Evolutionary conservation across 2,797 vertebrate genomes (phyloP).

Genomic region (Gymnothorax javanicus): DNA sequence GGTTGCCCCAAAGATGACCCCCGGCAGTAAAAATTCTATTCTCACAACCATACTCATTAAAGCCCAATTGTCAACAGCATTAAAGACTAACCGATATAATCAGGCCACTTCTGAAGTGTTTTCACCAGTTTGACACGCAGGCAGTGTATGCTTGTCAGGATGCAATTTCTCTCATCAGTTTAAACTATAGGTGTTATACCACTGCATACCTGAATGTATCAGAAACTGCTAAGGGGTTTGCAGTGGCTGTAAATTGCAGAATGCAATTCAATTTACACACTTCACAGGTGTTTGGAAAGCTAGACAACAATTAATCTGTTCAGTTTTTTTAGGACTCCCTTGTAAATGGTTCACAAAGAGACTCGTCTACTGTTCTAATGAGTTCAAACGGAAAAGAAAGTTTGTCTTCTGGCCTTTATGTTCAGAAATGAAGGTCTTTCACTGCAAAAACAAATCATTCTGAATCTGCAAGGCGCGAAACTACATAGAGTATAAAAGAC

Average conservation of each 20-base stretch:
- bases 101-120: background rate
- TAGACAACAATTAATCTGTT: background rate
- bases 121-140: background rate
- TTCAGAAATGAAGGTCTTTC: background rate
- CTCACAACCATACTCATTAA: background rate
- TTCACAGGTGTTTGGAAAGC: background rate
- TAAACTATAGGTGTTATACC: background rate
- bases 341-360: background rate
- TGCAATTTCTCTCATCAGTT: background rate
- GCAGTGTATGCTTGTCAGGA: background rate
- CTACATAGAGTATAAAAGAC: background rate
- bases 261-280: background rate
- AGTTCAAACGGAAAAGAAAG: background rate
- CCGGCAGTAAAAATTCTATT: background rate
- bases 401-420: background rate
- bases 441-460: background rate
- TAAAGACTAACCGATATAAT: background rate
- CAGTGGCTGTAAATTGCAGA: background rate
- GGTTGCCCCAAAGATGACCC: background rate
- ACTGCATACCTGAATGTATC: background rate
- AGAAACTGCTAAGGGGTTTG: background rate
- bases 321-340: background rate
- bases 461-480: conserved; percentile 13
- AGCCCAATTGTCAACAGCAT: background rate
- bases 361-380: background rate